Evolutionary conservation across 2,113 vertebrate genomes (phyloP).

Genomic region (Aix galericulata): DNA sequence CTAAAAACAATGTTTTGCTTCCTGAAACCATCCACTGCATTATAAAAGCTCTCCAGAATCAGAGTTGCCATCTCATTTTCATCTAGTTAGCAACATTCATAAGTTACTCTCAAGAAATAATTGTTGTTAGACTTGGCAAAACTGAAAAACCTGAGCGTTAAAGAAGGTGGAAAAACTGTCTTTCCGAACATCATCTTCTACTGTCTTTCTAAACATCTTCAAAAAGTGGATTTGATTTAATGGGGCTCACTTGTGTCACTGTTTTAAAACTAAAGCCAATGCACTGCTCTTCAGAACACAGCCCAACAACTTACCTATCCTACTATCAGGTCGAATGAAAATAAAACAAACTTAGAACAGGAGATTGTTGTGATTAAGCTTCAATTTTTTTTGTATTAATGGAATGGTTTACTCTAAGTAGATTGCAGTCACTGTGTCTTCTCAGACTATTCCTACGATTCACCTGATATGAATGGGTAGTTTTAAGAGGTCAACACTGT

Average conservation of each 20-base stretch:
- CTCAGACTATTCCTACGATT: neutral
- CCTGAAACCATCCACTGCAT: neutral
- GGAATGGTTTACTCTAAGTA: neutral
- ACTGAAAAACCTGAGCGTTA: neutral
- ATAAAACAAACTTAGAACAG: neutral
- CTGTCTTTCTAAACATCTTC: neutral
- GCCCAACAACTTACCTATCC: neutral
- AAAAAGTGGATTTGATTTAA: neutral
- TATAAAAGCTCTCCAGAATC: neutral
- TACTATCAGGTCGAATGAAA: neutral
- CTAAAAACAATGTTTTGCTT: neutral
- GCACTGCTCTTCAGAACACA: neutral
- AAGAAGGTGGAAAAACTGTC: neutral
- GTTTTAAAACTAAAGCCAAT: neutral
- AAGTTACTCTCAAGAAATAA: neutral
- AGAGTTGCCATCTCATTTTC: neutral
- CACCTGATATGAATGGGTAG: neutral
- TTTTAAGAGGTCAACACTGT: neutral
- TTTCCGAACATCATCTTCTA: neutral
- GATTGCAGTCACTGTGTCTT: neutral
- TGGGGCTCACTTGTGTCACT: neutral
- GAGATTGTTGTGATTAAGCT: neutral
- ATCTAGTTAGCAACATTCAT: neutral
- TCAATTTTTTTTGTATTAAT: neutral
- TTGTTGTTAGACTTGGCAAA: neutral